These are phyloP conservation scores for Lasius fuliginosus DNA, from an alignment of 2,888 invertebrate species.

Conservation along the genomic window DNA sequence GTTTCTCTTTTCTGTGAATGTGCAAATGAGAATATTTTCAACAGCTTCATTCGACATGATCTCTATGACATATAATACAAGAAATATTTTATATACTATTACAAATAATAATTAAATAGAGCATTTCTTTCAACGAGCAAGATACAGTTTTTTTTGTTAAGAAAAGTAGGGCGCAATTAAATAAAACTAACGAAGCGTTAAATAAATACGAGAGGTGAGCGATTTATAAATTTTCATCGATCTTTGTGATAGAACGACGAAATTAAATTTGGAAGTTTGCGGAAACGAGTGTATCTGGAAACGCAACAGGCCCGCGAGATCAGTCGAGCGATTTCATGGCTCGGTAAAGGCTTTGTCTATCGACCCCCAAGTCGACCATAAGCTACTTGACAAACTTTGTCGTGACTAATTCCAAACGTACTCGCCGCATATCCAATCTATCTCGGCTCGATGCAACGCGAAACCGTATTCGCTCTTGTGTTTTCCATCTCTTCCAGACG, in stretches of 20 bases:
- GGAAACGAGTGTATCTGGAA: neutral
- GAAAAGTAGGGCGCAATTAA: neutral
- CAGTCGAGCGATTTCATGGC: neutral
- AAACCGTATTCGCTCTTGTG: conserved; percentile 61
- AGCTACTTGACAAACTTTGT: conserved; percentile 53
- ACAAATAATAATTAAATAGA: neutral
- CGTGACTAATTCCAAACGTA: conserved; percentile 51
- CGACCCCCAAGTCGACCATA: conserved; percentile 49
- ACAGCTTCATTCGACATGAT: neutral
- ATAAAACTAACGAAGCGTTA: neutral
- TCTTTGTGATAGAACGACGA: neutral
- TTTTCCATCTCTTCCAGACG: conserved; percentile 61
- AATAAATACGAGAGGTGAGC: neutral
- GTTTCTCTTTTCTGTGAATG: conserved; percentile 7
- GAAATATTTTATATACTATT: neutral
- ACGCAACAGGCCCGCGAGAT: neutral
- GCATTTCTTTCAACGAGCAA: neutral
- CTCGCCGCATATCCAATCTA: conserved; percentile 38
- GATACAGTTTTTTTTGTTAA: too few species aligned
- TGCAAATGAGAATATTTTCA: neutral
- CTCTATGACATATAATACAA: neutral
- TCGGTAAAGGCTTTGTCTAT: conserved; percentile 28
- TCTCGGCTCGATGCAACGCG: conserved; percentile 41
- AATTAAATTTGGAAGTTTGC: neutral
- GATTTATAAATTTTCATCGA: neutral